Conservation (phyloP, 2,797 vertebrate genomes). For the Gymnothorax reevesii region DNA sequence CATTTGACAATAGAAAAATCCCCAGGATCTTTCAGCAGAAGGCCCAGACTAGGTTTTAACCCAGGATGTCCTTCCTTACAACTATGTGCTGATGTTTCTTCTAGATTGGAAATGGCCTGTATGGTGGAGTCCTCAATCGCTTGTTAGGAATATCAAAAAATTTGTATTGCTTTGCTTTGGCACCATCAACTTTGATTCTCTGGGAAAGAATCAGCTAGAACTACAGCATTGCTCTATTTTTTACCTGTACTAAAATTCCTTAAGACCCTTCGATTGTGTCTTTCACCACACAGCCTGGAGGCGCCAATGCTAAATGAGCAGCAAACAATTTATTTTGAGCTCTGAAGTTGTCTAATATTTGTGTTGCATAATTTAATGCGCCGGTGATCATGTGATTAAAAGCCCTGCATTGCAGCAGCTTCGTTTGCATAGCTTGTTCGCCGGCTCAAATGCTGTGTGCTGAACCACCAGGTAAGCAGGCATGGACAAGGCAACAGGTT, state of each 20-base stretch:
- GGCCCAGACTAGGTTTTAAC: too few relatives aligned
- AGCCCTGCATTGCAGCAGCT: background rate
- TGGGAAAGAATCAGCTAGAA: too few relatives aligned
- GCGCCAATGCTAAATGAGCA: background rate
- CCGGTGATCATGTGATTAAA: background rate
- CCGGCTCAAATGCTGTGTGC: background rate
- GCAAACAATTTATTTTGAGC: background rate
- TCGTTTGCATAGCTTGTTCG: background rate
- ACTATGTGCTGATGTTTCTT: too few relatives aligned
- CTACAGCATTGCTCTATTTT: background rate
- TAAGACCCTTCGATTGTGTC: background rate
- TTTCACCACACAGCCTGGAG: background rate
- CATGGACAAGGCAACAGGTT: too few relatives aligned
- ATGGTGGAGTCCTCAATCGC: background rate
- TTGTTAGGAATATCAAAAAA: background rate
- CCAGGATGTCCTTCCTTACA: too few relatives aligned
- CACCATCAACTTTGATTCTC: background rate
- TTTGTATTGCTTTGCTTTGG: background rate
- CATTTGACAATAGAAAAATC: too few relatives aligned
- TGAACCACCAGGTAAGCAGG: too few relatives aligned
- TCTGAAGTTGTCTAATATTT: background rate
- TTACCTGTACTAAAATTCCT: background rate
- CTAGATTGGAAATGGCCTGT: background rate
- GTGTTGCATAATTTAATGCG: background rate
- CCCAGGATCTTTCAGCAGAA: too few relatives aligned